These are phyloP conservation scores for Cancer borealis DNA, from an alignment of 2,888 invertebrate species.

Conservation along the genomic window DNA sequence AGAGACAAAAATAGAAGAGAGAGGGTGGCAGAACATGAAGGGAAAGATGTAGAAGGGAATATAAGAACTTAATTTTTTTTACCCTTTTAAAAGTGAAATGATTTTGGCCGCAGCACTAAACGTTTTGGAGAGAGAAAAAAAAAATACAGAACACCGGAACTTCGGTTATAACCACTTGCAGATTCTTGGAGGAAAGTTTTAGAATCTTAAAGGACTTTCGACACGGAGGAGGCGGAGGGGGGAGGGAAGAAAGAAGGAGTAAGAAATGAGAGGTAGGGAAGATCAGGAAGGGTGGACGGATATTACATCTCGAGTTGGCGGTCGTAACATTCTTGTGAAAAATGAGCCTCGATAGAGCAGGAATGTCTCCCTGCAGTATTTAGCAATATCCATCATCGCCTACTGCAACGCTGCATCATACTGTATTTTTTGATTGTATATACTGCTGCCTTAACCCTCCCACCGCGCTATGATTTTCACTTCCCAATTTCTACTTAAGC, in stretches of 20 bases:
- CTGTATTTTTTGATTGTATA: background rate
- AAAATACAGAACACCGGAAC: background rate
- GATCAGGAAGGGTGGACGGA: background rate
- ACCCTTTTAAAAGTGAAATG: background rate
- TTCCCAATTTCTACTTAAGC: background rate
- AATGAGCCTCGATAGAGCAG: constrained; percentile 1
- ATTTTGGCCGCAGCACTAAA: background rate
- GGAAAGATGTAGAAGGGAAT: background rate
- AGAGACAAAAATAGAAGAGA: background rate
- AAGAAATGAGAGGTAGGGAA: background rate
- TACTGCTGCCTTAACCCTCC: background rate
- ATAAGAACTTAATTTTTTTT: background rate
- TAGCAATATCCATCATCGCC: background rate
- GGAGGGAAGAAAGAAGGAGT: background rate
- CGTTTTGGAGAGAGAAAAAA: background rate
- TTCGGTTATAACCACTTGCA: background rate
- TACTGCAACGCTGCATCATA: background rate
- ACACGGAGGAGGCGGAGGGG: background rate
- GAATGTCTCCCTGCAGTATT: background rate
- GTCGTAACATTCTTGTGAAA: constrained; percentile 1
- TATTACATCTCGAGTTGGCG: background rate
- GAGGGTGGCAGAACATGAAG: background rate
- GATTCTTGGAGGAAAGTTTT: background rate
- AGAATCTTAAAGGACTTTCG: background rate
- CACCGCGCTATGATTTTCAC: background rate